Conservation (phyloP, 2,888 invertebrate genomes). For the Eremobia ochroleuca region DNA sequence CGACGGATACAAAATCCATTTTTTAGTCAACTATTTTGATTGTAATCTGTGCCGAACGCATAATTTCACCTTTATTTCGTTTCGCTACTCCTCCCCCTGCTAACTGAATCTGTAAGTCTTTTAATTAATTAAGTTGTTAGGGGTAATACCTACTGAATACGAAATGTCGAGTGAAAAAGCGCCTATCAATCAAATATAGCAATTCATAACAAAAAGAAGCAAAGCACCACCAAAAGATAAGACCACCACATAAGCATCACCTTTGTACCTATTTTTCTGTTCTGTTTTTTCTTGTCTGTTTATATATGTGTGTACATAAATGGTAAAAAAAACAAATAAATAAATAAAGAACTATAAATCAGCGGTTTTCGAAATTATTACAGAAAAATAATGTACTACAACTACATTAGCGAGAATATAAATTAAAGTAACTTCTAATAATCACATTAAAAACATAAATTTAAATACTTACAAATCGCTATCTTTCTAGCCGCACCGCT, state of each 20-base stretch:
- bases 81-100: too few relatives aligned
- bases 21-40: too few relatives aligned
- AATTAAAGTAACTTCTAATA: not conserved
- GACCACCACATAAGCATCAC: too few relatives aligned
- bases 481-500: slow-evolving; percentile 55
- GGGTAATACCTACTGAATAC: not conserved
- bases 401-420: not conserved
- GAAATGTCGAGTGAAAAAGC: not conserved
- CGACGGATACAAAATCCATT: too few relatives aligned
- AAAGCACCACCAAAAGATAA: too few relatives aligned
- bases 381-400: not conserved
- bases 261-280: too few relatives aligned
- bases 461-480: slow-evolving; percentile 19
- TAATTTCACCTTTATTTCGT: too few relatives aligned
- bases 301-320: too few relatives aligned
- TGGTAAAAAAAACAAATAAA: too few relatives aligned
- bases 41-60: too few relatives aligned
- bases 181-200: slow-evolving; percentile 8
- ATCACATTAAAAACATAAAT: not conserved
- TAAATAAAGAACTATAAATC: too few relatives aligned
- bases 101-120: not conserved
- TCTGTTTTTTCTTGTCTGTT: too few relatives aligned
- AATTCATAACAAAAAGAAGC: not conserved
- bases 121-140: not conserved
- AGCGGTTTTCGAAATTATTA: not conserved